These are phyloP conservation scores for Drosophila kikkawai DNA, from an alignment of 1,140 invertebrate genomes.

Conservation along the genomic window DNA sequence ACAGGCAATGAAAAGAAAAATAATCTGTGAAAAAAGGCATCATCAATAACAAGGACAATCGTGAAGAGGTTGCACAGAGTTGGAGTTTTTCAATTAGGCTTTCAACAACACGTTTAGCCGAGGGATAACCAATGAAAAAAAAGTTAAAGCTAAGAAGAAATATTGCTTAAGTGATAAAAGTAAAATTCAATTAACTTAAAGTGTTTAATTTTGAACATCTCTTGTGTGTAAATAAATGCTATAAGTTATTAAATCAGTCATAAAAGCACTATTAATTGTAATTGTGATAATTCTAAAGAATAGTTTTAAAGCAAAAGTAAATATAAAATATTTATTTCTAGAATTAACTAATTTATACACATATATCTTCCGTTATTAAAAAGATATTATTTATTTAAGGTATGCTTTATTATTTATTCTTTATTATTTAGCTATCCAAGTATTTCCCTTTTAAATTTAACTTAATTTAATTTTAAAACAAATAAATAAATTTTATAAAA, in stretches of 20 bases:
- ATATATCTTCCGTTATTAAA: too few relatives aligned
- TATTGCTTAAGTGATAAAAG: constrained; percentile 9
- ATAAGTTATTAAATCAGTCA: not conserved
- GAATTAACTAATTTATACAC: too few relatives aligned
- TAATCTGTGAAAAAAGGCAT: constrained; percentile 42
- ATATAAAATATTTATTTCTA: not conserved
- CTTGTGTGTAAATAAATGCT: not conserved
- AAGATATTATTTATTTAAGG: too few relatives aligned
- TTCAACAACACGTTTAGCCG: constrained; percentile 27
- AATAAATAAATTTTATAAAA: too few relatives aligned
- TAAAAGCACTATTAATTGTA: not conserved
- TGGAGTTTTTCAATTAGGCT: constrained; percentile 44
- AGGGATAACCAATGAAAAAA: not conserved
- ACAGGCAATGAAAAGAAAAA: constrained; percentile 24
- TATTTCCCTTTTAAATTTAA: not conserved
- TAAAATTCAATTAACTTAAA: constrained; percentile 10
- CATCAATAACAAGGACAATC: constrained; percentile 66
- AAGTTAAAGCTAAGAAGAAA: not conserved
- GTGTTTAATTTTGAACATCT: not conserved
- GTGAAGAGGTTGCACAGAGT: constrained; percentile 41
- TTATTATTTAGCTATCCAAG: not conserved
- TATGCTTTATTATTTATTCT: not conserved
- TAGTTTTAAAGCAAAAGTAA: not conserved
- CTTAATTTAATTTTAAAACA: not conserved
- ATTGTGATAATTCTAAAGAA: not conserved